These are phyloP conservation scores for Rhodophaea formosa DNA, from an alignment of 2,888 invertebrate species.

Conservation along the genomic window DNA sequence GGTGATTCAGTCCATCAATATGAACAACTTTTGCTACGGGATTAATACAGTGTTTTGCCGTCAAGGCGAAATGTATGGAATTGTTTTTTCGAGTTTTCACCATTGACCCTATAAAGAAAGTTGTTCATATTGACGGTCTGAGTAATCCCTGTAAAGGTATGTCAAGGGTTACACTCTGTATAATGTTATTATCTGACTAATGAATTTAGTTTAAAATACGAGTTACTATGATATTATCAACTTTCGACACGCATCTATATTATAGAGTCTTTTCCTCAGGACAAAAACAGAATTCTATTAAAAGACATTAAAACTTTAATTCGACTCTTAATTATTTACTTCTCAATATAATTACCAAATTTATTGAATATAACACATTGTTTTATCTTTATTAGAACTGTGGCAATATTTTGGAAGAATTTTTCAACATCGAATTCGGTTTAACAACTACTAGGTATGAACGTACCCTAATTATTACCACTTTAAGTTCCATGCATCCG, in stretches of 20 bases:
- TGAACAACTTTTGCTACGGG: too few relatives aligned
- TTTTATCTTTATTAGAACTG: constrained; percentile 58
- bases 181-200: too few relatives aligned
- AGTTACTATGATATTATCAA: too few relatives aligned
- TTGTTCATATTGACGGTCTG: too few relatives aligned
- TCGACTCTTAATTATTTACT: constrained; percentile 39
- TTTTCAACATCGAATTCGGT: constrained; percentile 69
- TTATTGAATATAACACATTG: constrained; percentile 36
- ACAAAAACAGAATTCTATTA: constrained; percentile 5
- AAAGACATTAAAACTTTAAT: constrained; percentile 32
- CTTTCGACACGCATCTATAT: background rate
- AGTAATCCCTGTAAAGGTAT: too few relatives aligned
- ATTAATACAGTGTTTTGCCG: too few relatives aligned
- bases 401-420: constrained; percentile 76
- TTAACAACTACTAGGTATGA: constrained; percentile 53
- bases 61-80: too few relatives aligned
- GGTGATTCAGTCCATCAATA: too few relatives aligned
- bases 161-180: too few relatives aligned
- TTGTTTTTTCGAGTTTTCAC: too few relatives aligned
- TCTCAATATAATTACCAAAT: constrained; percentile 50
- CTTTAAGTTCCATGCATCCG: constrained; percentile 57
- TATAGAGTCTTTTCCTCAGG: background rate
- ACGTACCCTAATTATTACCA: constrained; percentile 37
- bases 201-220: too few relatives aligned
- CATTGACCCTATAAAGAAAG: too few relatives aligned